Evolutionary conservation across 2,113 vertebrate genomes (phyloP), one percentile per base, ranked within the genome.

Genomic region (Forbesichthys papilliferus): DNA sequence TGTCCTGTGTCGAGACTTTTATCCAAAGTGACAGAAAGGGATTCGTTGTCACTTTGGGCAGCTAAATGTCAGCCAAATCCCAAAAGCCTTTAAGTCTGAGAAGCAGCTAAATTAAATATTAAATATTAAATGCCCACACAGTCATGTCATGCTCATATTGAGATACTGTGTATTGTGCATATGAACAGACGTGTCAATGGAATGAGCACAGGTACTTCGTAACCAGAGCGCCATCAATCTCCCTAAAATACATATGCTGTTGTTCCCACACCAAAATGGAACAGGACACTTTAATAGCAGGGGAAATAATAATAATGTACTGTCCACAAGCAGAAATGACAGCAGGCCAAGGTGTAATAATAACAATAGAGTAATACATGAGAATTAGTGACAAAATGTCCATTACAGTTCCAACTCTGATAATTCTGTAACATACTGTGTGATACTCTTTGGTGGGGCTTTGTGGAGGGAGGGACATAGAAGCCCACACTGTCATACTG

Each of bases 21-120:
- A 73, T 67, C 69, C 71, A 74, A 65, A 84, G 73, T 75, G 73
- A 48, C 0, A 11, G 3, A 81, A 76, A 59, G 55, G 62, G 61
- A 76, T 80, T 74, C 77, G 63, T 63, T 70, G 74, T 83, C 75
- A 71, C 75, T 78, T 76, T 72, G 59, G 53, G 62, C 52, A 63
- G 73, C 73, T 80, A 18, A 54, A 49, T 81, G 64, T 70, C 62
- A 74, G 58, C 72, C 65, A 52, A 53, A 68, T 71, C 77, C 68
- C 71, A 70, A 62, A 3, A 68, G 11, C 34, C 49, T 58, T 55
- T 67, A 74, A 86, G 48, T 79, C 63, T 36, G 61, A 77, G 54
- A 48, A 74, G 64, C 69, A 54, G 59, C 75, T 71, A 70, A 74
- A 74, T 78, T 78, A 63, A 16, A 16, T 16, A 16, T 16, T 16